phyloP scores from a whole-genome alignment of 2,888 invertebrate species.

The Thereva nobilitata region DNA sequence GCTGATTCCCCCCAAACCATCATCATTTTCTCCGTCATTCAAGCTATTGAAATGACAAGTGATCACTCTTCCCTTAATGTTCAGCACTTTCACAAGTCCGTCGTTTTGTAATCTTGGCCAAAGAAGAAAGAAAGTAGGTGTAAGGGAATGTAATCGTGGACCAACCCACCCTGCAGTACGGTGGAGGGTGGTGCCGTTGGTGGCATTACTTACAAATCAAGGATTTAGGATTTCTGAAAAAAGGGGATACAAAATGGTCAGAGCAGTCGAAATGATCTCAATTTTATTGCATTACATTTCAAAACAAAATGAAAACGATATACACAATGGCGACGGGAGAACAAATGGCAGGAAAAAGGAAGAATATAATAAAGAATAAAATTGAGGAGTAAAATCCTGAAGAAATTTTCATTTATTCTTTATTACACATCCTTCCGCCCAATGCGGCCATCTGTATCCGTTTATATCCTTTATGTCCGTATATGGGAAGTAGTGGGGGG shows the following conservation, averaged over 20 bases:
- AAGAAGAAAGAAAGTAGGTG: no score
- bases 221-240: not conserved
- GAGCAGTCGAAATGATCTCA: slow-evolving; percentile 23
- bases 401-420: slow-evolving; percentile 19
- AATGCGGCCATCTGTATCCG: slow-evolving; percentile 24
- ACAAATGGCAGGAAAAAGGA: slow-evolving; percentile 9
- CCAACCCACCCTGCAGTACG: not conserved
- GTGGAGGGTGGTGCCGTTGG: not conserved
- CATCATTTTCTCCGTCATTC: no score
- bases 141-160: not conserved
- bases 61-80: no score
- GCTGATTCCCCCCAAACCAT: no score
- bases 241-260: slow-evolving; percentile 12
- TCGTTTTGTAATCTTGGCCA: no score
- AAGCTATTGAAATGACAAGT: no score
- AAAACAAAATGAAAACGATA: slow-evolving; percentile 20
- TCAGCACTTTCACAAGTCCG: no score
- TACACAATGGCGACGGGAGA: not conserved
- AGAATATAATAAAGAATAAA: slow-evolving; percentile 26
- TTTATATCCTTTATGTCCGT: not conserved
- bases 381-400: slow-evolving; percentile 10
- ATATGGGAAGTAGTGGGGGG: slow-evolving; percentile 8
- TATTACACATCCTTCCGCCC: slow-evolving; percentile 3
- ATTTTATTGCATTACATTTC: slow-evolving; percentile 29
- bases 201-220: not conserved